Conservation (phyloP, 2,113 vertebrate genomes). For the Ceratotherium simum region DNA sequence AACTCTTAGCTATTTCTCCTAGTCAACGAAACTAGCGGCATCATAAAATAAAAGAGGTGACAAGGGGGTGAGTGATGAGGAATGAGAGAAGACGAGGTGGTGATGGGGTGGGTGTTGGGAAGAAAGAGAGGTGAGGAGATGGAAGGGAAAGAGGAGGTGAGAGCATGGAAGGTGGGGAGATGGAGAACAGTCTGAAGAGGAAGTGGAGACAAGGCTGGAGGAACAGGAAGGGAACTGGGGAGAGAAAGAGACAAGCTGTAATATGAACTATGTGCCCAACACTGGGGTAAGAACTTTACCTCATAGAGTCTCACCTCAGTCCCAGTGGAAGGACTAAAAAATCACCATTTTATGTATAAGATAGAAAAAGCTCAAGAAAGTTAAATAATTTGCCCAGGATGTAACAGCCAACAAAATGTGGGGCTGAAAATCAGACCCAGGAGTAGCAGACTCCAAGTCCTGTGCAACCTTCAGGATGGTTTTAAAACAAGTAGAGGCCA, state of each 20-base stretch:
- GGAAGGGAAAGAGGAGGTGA: neutral
- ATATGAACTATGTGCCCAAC: no score
- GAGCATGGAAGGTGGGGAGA: neutral
- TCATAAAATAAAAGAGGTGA: neutral
- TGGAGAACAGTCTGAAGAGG: no score
- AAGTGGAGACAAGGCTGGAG: neutral
- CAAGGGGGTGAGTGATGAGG: neutral
- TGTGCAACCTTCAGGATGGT: neutral
- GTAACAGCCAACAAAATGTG: neutral
- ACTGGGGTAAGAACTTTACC: neutral
- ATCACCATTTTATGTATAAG: neutral
- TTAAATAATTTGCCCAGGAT: neutral
- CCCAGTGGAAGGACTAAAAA: neutral
- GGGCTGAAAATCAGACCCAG: no score
- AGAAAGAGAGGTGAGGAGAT: neutral
- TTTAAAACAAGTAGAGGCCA: neutral
- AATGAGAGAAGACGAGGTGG: neutral
- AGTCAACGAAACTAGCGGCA: no score
- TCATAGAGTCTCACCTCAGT: neutral
- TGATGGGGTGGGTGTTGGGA: neutral
- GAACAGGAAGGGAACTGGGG: neutral
- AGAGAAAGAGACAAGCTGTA: neutral
- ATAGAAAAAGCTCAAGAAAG: neutral
- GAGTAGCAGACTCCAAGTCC: neutral
- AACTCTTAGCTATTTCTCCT: neutral